Base-by-base conservation (phyloP, 2,113 vertebrate genomes). In the Orcinus orca region DNA sequence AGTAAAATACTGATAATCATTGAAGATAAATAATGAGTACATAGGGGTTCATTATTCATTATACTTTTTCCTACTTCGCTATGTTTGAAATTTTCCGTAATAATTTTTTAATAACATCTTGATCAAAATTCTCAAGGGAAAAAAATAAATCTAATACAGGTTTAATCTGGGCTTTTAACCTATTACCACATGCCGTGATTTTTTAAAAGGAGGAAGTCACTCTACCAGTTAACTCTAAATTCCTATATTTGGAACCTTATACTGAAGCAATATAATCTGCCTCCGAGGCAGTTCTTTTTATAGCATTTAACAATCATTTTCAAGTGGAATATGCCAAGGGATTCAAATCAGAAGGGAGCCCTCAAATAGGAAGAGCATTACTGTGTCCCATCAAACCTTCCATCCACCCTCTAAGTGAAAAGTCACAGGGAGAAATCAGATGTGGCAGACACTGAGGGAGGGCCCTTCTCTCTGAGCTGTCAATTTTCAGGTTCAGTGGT, bases 261-360 rank as follows among this genome's bases (percentile, higher is more conserved):
- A 83, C 47, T 90, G 11, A 65, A 97, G 38, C 20, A 80, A 60
- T 31, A 79, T 62, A 70, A 83, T 41, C 68, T 84, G 76, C 65
- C 93, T 81, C 70, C 2, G 65, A 82, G 70, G 41, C 60, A 58
- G 74, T 82, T 89, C 92, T 93, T 87, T 97, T 82, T 65, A 80
- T 50, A 87, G 36, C 23, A 68, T 74, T 89, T 74, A 94, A 79
- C 53, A 71, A 74, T 93, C 73, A 88, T 62, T 73, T 89, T 81
- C 41, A 87, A 89, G n/a, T 65, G 55, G 44, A 73, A 70, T 47
- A 53, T 31, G 77, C 58, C 47, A 67, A 68, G 63, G 79, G 50
- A 95, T 23, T 47, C 91, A 60, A 53, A 80, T 77, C 23, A 3
- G 38, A 85, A 97, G n/a, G 33, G 55, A 67, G 29, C 11, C 47